phyloP scores from a whole-genome alignment of 2,113 vertebrate genomes.

The Calyptommatus sinebrachiatus region DNA sequence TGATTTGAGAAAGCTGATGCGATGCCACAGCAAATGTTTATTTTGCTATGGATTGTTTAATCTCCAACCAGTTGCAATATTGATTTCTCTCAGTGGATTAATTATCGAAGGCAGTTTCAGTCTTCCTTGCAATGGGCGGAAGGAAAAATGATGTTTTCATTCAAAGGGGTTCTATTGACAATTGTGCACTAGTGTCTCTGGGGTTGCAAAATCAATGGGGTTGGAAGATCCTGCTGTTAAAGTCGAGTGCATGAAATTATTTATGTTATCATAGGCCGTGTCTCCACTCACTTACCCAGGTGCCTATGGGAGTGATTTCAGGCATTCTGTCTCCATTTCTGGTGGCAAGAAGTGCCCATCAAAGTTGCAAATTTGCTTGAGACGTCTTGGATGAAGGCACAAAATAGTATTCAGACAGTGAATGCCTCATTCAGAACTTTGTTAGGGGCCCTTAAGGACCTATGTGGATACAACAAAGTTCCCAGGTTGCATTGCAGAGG shows the following conservation, averaged over 20 bases:
- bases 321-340: too few species aligned
- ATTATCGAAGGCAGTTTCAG: slow-evolving; percentile 74
- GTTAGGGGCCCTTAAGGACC: too few species aligned
- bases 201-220: slow-evolving; percentile 59
- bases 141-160: slow-evolving; percentile 79
- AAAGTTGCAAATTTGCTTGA: too few species aligned
- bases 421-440: too few species aligned
- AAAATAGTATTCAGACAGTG: too few species aligned
- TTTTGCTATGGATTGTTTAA: slow-evolving; percentile 73
- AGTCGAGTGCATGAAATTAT: slow-evolving; percentile 55
- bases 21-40: slow-evolving; percentile 62
- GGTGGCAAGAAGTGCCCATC: too few species aligned
- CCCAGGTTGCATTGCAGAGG: too few species aligned
- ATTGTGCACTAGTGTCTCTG: slow-evolving; percentile 56
- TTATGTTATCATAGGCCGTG: slow-evolving; percentile 50
- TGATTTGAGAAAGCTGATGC: slow-evolving; percentile 42
- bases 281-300: too few species aligned
- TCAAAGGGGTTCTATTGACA: slow-evolving; percentile 70
- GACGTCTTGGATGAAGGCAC: too few species aligned
- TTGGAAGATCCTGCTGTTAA: slow-evolving; percentile 54
- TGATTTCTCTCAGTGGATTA: slow-evolving; percentile 77
- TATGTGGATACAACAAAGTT: too few species aligned
- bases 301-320: too few species aligned
- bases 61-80: slow-evolving; percentile 71
- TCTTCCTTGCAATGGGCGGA: slow-evolving; percentile 65